Percentiles rank a stretch among this genome's conserved stretches.
These are phyloP conservation scores for Ciconia stormi DNA, from an alignment of 2,113 vertebrate species.

Conservation along the genomic window DNA sequence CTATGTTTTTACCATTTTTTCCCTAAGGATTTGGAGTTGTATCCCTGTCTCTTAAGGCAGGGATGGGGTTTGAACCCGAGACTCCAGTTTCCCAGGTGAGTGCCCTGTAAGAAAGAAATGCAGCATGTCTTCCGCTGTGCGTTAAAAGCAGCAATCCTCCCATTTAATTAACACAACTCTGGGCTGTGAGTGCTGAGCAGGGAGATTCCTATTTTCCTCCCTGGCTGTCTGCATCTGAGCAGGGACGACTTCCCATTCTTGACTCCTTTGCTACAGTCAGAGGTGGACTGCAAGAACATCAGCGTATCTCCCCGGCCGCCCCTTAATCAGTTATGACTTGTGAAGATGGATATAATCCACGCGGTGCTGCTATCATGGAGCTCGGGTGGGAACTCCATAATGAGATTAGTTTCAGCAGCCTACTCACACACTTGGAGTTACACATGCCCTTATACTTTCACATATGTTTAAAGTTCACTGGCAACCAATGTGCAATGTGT, in stretches of 20 bases:
- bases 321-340: background rate
- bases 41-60: background rate
- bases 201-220: background rate
- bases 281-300: background rate
- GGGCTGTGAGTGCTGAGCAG: background rate
- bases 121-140: background rate
- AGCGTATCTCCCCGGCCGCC: background rate
- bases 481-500: background rate
- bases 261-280: background rate
- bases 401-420: background rate
- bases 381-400: background rate
- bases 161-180: background rate
- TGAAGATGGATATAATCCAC: background rate
- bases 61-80: background rate
- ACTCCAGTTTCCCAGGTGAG: background rate
- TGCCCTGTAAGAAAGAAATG: background rate
- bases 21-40: background rate
- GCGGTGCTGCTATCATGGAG: background rate
- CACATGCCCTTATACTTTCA: background rate
- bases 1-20: rapidly evolving
- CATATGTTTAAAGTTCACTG: background rate
- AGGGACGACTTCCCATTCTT: rapidly evolving
- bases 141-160: background rate
- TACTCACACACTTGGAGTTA: background rate
- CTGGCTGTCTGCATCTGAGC: background rate